These are phyloP conservation scores for Xenops minutus DNA, from an alignment of 2,797 vertebrate genomes.

Conservation along the genomic window DNA sequence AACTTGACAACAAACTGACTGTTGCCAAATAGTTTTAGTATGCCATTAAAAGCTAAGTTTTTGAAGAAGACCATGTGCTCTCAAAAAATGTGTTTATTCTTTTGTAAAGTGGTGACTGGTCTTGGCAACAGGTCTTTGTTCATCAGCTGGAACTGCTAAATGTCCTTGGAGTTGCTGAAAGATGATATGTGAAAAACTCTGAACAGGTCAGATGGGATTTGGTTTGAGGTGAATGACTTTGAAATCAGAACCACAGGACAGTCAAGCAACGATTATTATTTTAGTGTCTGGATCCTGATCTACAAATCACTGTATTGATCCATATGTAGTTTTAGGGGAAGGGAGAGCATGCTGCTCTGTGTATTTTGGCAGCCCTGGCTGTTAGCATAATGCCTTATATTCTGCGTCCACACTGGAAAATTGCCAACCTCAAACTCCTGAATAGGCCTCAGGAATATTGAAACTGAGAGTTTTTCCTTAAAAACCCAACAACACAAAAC, in stretches of 20 bases:
- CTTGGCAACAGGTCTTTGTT: slow-evolving; percentile 19
- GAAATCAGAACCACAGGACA: slow-evolving; percentile 23
- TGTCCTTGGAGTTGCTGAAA: slow-evolving; percentile 15
- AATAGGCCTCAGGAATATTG: background rate
- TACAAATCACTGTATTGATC: slow-evolving; percentile 44
- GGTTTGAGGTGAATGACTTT: slow-evolving; percentile 3
- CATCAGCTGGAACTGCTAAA: slow-evolving; percentile 24
- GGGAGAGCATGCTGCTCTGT: background rate
- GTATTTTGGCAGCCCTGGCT: background rate
- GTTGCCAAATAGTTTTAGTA: background rate
- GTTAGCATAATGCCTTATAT: background rate
- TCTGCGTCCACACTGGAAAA: background rate
- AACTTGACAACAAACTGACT: background rate
- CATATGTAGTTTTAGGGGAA: background rate
- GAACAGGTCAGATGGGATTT: background rate
- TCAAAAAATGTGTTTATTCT: background rate
- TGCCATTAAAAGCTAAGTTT: background rate
- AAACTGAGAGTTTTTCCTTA: background rate
- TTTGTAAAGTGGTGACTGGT: slow-evolving; percentile 6
- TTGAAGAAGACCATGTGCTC: background rate
- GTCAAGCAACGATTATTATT: background rate
- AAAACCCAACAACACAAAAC: background rate
- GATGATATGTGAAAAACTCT: background rate
- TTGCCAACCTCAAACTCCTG: background rate
- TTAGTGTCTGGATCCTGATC: slow-evolving; percentile 29